Base-by-base conservation (phyloP, 2,113 vertebrate genomes). In the Sminthopsis crassicaudata region DNA sequence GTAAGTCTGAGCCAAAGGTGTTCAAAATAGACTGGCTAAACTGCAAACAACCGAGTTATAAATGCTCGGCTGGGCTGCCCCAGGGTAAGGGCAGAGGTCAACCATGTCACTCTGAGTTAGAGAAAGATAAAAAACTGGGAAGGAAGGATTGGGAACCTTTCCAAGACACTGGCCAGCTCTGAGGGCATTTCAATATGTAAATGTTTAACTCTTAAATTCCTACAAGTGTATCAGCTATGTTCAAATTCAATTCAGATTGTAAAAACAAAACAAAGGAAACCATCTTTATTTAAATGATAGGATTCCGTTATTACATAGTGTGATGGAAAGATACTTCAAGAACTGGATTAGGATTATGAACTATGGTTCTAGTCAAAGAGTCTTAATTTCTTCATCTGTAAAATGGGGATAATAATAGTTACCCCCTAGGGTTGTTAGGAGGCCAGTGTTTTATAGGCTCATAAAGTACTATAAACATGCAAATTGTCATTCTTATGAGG, bases 1-100 rank as follows among this genome's bases (percentile, higher is more conserved):
- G 95, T 95, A 97, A 97, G 96, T 97, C 98, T 97, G 97, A 98
- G 97, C 97, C 97, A 98, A 97, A 98, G 97, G 97, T 96, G 97
- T 92, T 98, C 95, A 96, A 98, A 98, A 97, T 97, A 96, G 96
- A 96, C 92, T 84, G 98, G 96, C 90, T 88, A 96, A 97, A 96
- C 97, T 95, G 97, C 97, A 98, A 98, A 97, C 97, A 98, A 98
- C 97, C 95, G 95, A 95, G 46, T 97, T 96, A 94, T 96, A 96
- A 97, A 98, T 95, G 95, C 92, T 96, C 96, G 89, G 92, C 96
- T 95, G 67, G 46, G 94, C 84, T 92, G 97, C 97, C 97, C 94
- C 67, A 57, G 97, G 97, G 92, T 12, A 97, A 95, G 53, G 94
- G 96, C 96, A 97, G 92, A 96, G 97, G 96, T 91, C 97, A 97